phyloP scores from a whole-genome alignment of 2,113 vertebrate genomes.

The Leptodactylus fuscus region DNA sequence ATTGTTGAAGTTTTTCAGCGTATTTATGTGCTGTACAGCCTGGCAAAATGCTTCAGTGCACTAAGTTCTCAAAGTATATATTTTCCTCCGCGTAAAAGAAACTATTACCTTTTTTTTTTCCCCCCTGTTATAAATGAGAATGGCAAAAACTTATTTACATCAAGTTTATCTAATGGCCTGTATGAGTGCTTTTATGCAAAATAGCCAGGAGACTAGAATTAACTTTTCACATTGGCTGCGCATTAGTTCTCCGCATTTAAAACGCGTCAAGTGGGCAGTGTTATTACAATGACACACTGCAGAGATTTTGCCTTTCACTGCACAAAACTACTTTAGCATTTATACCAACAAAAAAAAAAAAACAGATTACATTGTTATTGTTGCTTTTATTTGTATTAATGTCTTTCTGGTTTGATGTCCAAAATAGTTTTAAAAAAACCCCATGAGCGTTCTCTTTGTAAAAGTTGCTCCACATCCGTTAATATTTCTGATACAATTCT shows the following conservation, averaged over 20 bases:
- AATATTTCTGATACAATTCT: background rate
- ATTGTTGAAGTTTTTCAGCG: conserved; percentile 72
- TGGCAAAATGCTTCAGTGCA: conserved; percentile 71
- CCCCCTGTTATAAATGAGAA: conserved; percentile 74
- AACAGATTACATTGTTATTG: background rate
- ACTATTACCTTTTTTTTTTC: conserved; percentile 72
- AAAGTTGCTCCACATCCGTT: too few species aligned
- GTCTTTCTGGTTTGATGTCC: background rate
- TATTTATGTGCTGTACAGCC: conserved; percentile 71
- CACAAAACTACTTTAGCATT: conserved; percentile 24
- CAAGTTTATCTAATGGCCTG: conserved; percentile 80
- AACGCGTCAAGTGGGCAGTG: conserved; percentile 69
- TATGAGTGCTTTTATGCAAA: conserved; percentile 83
- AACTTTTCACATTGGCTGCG: conserved; percentile 79
- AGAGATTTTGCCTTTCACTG: conserved; percentile 4
- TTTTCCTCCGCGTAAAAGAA: conserved; percentile 72
- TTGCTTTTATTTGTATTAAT: conserved; percentile 23
- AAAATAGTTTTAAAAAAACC: too few species aligned
- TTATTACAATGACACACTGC: conserved; percentile 66
- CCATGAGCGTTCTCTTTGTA: too few species aligned
- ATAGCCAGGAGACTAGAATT: conserved; percentile 74
- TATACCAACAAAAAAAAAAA: conserved; percentile 1
- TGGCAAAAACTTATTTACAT: conserved; percentile 74
- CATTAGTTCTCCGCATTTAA: conserved; percentile 71
- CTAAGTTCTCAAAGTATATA: conserved; percentile 74